Evolutionary conservation across 2,888 invertebrate genomes (phyloP).

Genomic region (Tetragonisca angustula): DNA sequence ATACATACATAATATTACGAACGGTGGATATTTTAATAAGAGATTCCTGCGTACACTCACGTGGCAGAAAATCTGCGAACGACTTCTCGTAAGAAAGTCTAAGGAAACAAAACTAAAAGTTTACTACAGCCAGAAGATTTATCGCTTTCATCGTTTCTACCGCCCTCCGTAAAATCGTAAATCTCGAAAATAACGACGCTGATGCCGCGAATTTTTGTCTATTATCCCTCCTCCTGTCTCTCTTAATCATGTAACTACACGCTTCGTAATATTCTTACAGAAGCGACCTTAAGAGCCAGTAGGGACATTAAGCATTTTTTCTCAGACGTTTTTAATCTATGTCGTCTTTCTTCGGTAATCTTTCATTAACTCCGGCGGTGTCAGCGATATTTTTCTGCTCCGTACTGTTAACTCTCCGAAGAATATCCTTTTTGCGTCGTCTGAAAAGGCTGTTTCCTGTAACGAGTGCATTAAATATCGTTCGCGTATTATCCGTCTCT

Average conservation of each 20-base stretch:
- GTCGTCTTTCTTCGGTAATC: conserved; percentile 1
- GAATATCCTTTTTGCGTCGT: neutral
- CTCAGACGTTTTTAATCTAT: neutral
- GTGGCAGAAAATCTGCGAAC: too few relatives aligned
- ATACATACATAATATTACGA: too few relatives aligned
- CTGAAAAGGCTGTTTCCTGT: neutral
- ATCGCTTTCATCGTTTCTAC: too few relatives aligned
- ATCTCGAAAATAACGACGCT: neutral
- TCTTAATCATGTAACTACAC: neutral
- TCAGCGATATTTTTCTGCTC: neutral
- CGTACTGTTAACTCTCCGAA: neutral
- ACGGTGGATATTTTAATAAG: too few relatives aligned
- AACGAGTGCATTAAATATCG: neutral
- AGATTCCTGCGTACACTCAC: too few relatives aligned
- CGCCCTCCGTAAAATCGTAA: neutral
- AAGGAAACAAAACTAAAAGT: too few relatives aligned
- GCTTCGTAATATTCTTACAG: neutral
- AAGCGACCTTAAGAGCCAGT: conserved; percentile 8
- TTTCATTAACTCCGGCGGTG: conserved; percentile 1
- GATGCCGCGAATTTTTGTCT: neutral
- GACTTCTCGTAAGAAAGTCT: too few relatives aligned
- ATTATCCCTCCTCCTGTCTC: neutral
- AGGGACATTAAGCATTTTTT: neutral
- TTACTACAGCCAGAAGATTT: too few relatives aligned
- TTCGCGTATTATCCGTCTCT: neutral